Evolutionary conservation across 2,888 invertebrate genomes (phyloP), one percentile per base, ranked within the genome.

Genomic region (Altica lythri): DNA sequence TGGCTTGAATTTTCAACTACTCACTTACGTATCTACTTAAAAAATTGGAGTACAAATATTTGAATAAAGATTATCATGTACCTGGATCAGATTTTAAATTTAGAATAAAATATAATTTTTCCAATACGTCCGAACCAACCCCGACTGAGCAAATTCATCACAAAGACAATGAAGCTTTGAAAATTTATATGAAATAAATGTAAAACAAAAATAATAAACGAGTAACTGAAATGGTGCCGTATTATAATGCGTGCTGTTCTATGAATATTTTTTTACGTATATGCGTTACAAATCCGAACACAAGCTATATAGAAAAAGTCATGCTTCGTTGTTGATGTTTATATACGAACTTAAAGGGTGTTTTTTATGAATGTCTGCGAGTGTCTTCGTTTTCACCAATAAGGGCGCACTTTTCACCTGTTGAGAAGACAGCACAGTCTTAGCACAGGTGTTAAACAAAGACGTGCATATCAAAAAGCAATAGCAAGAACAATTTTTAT

Each of bases 341-440:
- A 16, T 29, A 38, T 56, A 54, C 57, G 56, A 57, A 58, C 53
- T 59, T 49, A 43, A n/a, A 47, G 44, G 34, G 30, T 54, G 27
- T 44, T 65, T n/a, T n/a, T n/a, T 64, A 67, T 61, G 66, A 68
- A 61, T 67, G 66, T 68, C 75, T 74, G 73, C 75, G 74, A 72
- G 68, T 80, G 72, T 83, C 82, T 80, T 86, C 86, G 79, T 85
- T 84, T 79, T 85, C 86, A 81, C 84, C 84, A 81, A 87, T 86
- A 78, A 88, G 84, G 79, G 86, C 87, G 81, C 86, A 86, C 83
- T 88, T 88, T 81, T 88, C 88, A 85, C 88, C 88, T 87, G 82
- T 81, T 83, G 81, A 61, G 62, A 83, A 83, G 82, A 84, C 81
- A 82, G 83, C 69, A 74, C 66, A 69, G 71, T 71, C 74, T 74